A percentile compares a stretch with the other conserved stretches of the same genome.
Conservation (phyloP, 2,797 vertebrate genomes). For the Labroides dimidiatus region DNA sequence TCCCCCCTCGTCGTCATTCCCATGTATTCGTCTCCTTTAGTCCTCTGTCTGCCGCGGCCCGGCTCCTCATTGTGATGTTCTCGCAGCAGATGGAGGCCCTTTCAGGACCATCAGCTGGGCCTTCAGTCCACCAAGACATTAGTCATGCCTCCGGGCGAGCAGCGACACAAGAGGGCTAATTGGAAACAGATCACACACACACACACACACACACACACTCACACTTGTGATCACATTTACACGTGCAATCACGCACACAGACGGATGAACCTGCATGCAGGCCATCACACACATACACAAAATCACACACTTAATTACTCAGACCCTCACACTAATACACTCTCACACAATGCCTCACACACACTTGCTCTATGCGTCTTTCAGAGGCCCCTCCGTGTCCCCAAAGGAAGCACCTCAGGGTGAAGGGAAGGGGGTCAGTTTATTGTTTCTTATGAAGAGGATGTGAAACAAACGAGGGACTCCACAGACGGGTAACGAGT, state of each 20-base stretch:
- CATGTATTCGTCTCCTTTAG: conserved; percentile 49
- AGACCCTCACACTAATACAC: conserved; percentile 61
- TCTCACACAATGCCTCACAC: conserved; percentile 60
- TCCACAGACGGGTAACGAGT: conserved; percentile 69
- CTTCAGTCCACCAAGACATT: conserved; percentile 71
- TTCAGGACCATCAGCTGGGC: conserved; percentile 74
- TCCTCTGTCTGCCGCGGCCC: conserved; percentile 60
- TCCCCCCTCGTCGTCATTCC: conserved; percentile 43
- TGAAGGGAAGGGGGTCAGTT: conserved; percentile 73
- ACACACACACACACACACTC: conserved; percentile 50
- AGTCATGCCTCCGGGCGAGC: conserved; percentile 74
- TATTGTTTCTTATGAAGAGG: conserved; percentile 78
- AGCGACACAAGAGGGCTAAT: conserved; percentile 73
- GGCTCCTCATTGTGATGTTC: conserved; percentile 66
- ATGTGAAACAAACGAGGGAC: conserved; percentile 72
- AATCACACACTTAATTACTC: conserved; percentile 72
- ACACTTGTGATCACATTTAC: conserved; percentile 74
- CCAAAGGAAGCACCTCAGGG: conserved; percentile 74
- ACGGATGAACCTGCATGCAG: background rate
- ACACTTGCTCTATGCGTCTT: conserved; percentile 64
- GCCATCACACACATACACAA: conserved; percentile 51
- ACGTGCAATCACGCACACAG: background rate
- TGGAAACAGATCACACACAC: conserved; percentile 79
- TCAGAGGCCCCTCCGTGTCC: conserved; percentile 62
- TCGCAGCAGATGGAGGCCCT: conserved; percentile 73